Evolutionary conservation across 2,113 vertebrate species (phyloP).

Genomic region (Aleadryas rufinucha): DNA sequence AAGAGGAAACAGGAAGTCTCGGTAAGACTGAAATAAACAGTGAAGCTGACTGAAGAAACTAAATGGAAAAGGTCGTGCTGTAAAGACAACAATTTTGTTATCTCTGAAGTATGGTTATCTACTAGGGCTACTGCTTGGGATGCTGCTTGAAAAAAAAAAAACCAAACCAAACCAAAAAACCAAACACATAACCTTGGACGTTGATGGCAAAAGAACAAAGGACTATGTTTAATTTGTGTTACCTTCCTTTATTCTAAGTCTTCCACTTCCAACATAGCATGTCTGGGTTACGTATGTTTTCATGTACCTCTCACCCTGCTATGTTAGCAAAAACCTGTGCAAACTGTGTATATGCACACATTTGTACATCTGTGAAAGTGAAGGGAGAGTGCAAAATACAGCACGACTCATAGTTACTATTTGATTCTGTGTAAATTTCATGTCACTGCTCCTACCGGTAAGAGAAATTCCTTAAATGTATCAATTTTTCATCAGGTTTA

Average conservation of each 20-base stretch:
- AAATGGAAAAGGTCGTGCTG: not conserved
- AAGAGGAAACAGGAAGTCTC: not conserved
- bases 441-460: not conserved
- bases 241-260: not conserved
- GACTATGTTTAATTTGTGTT: not conserved
- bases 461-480: not conserved
- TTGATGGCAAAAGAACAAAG: not conserved
- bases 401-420: not conserved
- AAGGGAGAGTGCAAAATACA: not conserved
- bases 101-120: not conserved
- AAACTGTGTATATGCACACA: accelerated
- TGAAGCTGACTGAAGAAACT: not conserved
- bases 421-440: not conserved
- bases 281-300: not conserved
- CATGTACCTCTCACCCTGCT: not conserved
- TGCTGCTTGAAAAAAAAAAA: not conserved
- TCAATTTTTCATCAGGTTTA: not conserved
- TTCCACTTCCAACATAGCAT: not conserved
- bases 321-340: not conserved
- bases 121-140: not conserved
- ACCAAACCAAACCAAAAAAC: not conserved
- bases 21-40: not conserved
- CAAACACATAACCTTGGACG: not conserved
- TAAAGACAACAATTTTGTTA: not conserved
- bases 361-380: accelerated